phyloP scores from a whole-genome alignment of 2,888 invertebrate species.

The Cephus nigrinus region DNA sequence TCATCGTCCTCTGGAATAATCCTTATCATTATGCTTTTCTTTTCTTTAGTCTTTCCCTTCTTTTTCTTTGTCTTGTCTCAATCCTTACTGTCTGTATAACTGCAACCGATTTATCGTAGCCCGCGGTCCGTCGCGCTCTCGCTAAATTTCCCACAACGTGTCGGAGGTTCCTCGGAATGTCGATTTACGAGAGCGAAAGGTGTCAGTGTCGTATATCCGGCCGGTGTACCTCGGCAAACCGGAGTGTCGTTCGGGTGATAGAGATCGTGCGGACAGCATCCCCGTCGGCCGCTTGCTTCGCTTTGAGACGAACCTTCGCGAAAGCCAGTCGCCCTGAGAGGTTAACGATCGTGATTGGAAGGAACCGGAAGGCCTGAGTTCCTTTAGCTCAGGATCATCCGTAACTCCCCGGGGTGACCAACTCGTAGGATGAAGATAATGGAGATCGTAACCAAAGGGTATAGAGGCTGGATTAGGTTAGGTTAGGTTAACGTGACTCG shows the following conservation, averaged over 20 bases:
- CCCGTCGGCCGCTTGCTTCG: not conserved
- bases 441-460: not conserved
- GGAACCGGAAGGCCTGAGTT: not conserved
- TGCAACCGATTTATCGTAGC: not conserved
- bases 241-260: not conserved
- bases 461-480: not conserved
- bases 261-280: not conserved
- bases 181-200: not conserved
- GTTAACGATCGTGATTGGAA: not conserved
- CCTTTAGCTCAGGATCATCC: not conserved
- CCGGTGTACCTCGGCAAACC: not conserved
- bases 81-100: not conserved
- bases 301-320: not conserved
- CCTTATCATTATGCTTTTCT: not conserved
- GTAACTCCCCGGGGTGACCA: not conserved
- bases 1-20: not conserved
- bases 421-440: not conserved
- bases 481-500: not conserved
- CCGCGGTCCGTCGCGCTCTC: not conserved
- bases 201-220: not conserved
- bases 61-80: slow-evolving; percentile 32
- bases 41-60: slow-evolving; percentile 32
- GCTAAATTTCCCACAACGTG: not conserved
- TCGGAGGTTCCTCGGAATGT: not conserved
- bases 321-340: not conserved